These are phyloP conservation scores for Steatornis caripensis DNA, from an alignment of 2,113 vertebrate genomes.

Conservation along the genomic window DNA sequence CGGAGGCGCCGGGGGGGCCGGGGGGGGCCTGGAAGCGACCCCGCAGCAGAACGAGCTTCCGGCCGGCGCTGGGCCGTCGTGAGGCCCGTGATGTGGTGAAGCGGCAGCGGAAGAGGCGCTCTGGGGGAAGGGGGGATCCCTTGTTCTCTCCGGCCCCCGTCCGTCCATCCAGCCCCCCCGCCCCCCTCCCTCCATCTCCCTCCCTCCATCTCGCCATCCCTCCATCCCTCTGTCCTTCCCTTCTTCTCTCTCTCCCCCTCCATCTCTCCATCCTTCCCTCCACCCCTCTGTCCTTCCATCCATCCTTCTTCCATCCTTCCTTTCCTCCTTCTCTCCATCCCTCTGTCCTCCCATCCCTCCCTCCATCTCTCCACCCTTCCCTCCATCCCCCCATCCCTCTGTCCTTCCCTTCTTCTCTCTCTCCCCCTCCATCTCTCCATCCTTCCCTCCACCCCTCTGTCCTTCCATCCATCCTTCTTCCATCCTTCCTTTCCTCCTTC, in stretches of 20 bases:
- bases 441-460: rapidly evolving
- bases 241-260: rapidly evolving
- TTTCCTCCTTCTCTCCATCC: no score
- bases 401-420: rapidly evolving
- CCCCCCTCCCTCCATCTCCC: neutral
- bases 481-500: neutral
- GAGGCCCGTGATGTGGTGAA: slow-evolving; percentile 34
- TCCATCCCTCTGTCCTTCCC: neutral
- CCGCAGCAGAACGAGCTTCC: slow-evolving; percentile 5
- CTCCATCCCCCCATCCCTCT: rapidly evolving
- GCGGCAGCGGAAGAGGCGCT: slow-evolving; percentile 2
- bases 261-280: neutral
- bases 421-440: no score
- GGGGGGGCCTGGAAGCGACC: neutral
- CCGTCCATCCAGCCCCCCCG: neutral
- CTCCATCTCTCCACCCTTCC: rapidly evolving
- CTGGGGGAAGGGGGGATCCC: neutral
- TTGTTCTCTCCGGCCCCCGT: neutral
- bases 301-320: no score
- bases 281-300: rapidly evolving
- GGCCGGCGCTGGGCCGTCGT: slow-evolving; percentile 48
- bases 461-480: rapidly evolving
- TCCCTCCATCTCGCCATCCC: no score
- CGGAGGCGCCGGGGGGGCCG: neutral
- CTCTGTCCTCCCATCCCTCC: rapidly evolving